A percentile compares a stretch with the other conserved stretches of the same genome.
Conservation (phyloP, 2,113 vertebrate species). For the Tyto alba region DNA sequence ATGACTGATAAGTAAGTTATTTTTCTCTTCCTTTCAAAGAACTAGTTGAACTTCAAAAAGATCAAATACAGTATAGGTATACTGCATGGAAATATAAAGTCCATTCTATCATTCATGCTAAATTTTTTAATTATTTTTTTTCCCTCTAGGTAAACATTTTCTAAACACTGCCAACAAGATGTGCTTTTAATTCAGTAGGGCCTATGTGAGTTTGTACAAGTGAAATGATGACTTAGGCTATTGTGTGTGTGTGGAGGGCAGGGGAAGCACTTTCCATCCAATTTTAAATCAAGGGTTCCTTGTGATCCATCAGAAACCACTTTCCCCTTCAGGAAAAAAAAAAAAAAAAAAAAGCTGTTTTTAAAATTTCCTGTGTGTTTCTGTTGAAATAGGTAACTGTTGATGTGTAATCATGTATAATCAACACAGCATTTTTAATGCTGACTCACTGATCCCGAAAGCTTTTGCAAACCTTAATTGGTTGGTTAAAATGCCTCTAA, state of each 20-base stretch:
- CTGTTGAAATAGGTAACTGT: background rate
- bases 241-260: background rate
- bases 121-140: background rate
- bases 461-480: background rate
- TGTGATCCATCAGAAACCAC: background rate
- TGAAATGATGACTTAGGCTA: background rate
- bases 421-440: background rate
- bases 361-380: background rate
- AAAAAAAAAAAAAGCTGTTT: background rate
- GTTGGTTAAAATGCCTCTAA: background rate
- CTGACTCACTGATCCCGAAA: background rate
- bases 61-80: background rate
- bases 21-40: background rate
- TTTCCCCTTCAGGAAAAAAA: background rate
- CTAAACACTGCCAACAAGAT: background rate
- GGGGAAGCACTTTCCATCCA: background rate
- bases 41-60: background rate
- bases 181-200: background rate
- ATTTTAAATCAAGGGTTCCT: background rate
- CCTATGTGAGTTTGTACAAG: background rate
- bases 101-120: background rate
- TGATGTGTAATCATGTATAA: background rate
- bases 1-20: constrained; percentile 92
- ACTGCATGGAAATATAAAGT: background rate
- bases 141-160: background rate